Base-by-base conservation (phyloP, 2,113 vertebrate genomes). In the Cynopterus brachyotis region DNA sequence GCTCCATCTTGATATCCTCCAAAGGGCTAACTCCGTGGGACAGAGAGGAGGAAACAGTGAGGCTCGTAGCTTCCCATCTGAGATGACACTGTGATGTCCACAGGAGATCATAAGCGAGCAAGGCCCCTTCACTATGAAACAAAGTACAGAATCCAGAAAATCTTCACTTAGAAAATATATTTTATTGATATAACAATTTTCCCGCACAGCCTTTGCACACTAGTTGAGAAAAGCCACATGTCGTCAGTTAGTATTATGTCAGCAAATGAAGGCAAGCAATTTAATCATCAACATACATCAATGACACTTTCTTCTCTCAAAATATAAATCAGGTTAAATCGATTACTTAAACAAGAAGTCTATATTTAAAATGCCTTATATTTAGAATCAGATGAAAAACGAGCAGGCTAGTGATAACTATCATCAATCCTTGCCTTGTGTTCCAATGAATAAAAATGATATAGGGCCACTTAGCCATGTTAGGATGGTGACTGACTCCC, bases 1-100 rank as follows among this genome's bases (percentile, higher is more conserved):
- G 92, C 89, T 80, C 66, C 0, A 64, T 89, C 9, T 62, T 93
- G 95, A 82, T 92, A 87, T 47, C 42, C 70, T 83, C 35, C 83
- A 96, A 76, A 37, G 53, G 24, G 0, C 5, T 78, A 15, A 32
- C 17, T 91, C 40, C 42, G 13, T 59, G 70, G 59, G 96, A 87
- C 11, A 88, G 93, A 89, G 3, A 92, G 9, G 59, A 96, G 47
- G 47, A 92, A 93, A 35, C 1, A 82, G 30, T 37, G 64, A 47
- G 53, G 2, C 24, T 94, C 69, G 47, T 9, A 79, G 53, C 6
- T 9, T 83, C 6, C 62, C 76, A 37, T 0, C 60, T 82, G 75
- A 96, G 85, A 76, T 32, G 85, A 93, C 28, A 17, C 13, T n/a
- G 3, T 17, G 13, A 66, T 69, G 7, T 0, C 2, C 6, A n/a